Evolutionary conservation across 53 echinoderm and acorn worm genomes (phyloP), one percentile per base, ranked within the genome.

Genomic region (Stichopus horrens): DNA sequence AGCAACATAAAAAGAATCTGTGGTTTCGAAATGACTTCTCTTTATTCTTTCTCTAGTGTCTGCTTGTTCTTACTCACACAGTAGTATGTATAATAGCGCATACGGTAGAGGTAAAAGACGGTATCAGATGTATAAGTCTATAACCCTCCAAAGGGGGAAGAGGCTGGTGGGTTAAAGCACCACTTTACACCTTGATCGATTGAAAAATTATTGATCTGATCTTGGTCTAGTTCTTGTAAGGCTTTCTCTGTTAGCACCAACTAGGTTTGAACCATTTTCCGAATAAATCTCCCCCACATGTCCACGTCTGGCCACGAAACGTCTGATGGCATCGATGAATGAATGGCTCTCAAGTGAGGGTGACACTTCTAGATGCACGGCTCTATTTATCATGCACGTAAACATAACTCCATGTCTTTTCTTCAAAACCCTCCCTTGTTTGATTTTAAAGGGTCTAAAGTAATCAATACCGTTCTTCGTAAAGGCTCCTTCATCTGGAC

Each of bases 391-490:
- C 83, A 90, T 51, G 55, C 92, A 92, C 4, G 92, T 94, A 53
- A 94, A 90, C 5, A 92, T 7, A 13, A 90, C 92, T 23, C 88
- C 92, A 57, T 90, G 88, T 55, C 90, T 88, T 53, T 90, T 91
- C 57, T 23, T 53, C 9, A n/a, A 4, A 9, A 83, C 71, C 7
- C 90, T 65, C 78, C 90, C 90, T 16, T 84, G 71, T 57, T 88
- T 88, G 52, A 93, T 86, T 6, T 78, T 52, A 59, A 93, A 93
- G 5, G 89, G 89, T 52, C 93, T 91, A 53, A 90, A 88, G 79
- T 88, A 91, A 88, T 95, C 95, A 59, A 93, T 55, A 10, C 95
- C 87, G 0, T 71, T 76, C 14, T 79, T 57, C 16, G 95, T 90
- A 66, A 95, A 95, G 37, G 92, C 80, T 23, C 90, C 90, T 14